phyloP scores from a whole-genome alignment of 2,797 vertebrate genomes.

The Synaphobranchus kaupii region DNA sequence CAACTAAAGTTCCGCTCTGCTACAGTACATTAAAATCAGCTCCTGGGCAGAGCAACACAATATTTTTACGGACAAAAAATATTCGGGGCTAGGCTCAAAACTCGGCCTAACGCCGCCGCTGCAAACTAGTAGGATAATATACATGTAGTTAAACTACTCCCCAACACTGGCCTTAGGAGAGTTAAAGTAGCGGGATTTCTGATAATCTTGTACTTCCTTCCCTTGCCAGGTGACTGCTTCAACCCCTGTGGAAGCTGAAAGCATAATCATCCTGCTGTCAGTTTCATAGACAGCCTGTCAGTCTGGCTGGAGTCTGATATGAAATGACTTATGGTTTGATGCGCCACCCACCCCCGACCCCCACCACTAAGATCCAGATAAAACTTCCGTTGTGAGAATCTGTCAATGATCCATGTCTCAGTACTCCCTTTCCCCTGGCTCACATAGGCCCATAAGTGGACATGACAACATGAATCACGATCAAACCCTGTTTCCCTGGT shows the following conservation, averaged over 20 bases:
- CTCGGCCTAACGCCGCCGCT: too few relatives aligned
- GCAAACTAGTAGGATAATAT: too few relatives aligned
- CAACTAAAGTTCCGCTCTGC: too few relatives aligned
- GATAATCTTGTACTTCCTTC: constrained; percentile 43
- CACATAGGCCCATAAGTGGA: constrained; percentile 41
- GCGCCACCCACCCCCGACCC: neutral
- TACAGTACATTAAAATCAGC: too few relatives aligned
- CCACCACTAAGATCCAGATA: neutral
- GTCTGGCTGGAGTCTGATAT: constrained; percentile 56
- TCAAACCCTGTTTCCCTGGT: constrained; percentile 7
- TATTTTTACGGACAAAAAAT: too few relatives aligned
- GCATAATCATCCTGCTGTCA: constrained; percentile 49
- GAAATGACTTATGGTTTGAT: constrained; percentile 56
- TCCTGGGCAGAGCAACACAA: too few relatives aligned
- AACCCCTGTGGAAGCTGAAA: neutral
- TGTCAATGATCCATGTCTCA: constrained; percentile 53
- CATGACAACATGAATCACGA: constrained; percentile 50
- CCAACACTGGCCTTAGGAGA: too few relatives aligned
- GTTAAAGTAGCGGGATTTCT: constrained; percentile 4
- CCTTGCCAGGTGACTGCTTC: neutral
- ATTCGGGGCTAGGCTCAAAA: too few relatives aligned
- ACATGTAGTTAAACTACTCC: too few relatives aligned
- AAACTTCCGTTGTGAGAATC: constrained; percentile 46
- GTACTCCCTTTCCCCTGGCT: constrained; percentile 35
- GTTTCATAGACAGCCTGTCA: constrained; percentile 49